Evolutionary conservation across 2,113 vertebrate genomes (phyloP).

Genomic region (Melanerpes formicivorus): DNA sequence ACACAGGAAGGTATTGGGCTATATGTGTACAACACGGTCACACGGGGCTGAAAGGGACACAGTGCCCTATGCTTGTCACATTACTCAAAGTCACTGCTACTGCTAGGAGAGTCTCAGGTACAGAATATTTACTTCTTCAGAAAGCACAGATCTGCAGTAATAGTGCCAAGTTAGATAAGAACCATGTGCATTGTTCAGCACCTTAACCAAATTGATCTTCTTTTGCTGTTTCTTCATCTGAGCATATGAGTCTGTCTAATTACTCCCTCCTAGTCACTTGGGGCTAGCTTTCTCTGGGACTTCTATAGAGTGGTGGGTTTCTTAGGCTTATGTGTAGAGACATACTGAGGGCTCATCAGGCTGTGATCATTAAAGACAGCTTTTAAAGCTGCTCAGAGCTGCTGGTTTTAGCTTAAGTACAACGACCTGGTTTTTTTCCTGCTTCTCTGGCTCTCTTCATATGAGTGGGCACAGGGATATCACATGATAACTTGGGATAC

Average conservation of each 20-base stretch:
- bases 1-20: neutral
- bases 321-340: neutral
- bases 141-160: neutral
- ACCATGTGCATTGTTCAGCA: neutral
- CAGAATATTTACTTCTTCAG: neutral
- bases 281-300: neutral
- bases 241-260: neutral
- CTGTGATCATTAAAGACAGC: neutral
- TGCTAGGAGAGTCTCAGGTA: neutral
- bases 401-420: neutral
- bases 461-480: neutral
- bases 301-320: accelerated
- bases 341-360: neutral
- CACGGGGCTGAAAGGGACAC: neutral
- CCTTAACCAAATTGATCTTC: neutral
- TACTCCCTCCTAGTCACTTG: neutral
- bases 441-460: neutral
- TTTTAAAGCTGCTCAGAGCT: neutral
- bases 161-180: neutral
- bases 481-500: slow-evolving; percentile 16
- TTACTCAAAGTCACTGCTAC: neutral
- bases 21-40: accelerated
- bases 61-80: neutral
- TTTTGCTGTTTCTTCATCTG: neutral
- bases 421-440: neutral